Evolutionary conservation across 2,797 vertebrate species (phyloP).

Genomic region (Leucoraja ocellata): DNA sequence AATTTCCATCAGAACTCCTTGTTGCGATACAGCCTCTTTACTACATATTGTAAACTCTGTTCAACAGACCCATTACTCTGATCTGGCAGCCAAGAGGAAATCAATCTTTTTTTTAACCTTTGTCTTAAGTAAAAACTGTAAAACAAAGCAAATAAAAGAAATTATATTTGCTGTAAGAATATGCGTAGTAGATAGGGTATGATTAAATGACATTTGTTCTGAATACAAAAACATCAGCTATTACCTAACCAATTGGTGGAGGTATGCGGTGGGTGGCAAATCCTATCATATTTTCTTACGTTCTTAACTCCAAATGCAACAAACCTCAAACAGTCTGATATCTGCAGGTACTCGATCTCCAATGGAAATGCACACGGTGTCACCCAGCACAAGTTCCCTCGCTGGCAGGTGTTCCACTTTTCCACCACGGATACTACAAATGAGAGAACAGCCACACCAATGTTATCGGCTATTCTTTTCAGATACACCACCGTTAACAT

Average conservation of each 20-base stretch:
- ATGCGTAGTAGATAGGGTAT: neutral
- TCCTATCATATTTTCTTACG: too few species aligned
- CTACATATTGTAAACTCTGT: neutral
- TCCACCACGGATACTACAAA: slow-evolving; percentile 57
- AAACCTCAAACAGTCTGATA: slow-evolving; percentile 66
- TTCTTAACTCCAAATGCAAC: neutral
- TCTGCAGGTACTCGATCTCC: slow-evolving; percentile 69
- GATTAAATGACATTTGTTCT: neutral
- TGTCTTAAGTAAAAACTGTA: slow-evolving; percentile 5
- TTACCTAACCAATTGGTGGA: too few species aligned
- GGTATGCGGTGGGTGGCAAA: too few species aligned
- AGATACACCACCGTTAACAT: neutral
- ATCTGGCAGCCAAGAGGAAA: neutral
- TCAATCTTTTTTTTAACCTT: neutral
- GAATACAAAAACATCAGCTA: neutral
- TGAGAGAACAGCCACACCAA: neutral
- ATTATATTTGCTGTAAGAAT: neutral
- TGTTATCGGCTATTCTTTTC: neutral
- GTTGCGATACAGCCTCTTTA: neutral
- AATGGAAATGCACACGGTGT: slow-evolving; percentile 56
- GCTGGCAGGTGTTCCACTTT: slow-evolving; percentile 62
- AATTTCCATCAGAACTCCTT: neutral
- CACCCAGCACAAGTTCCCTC: slow-evolving; percentile 64
- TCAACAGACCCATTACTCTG: neutral
- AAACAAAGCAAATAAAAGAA: neutral